Evolutionary conservation across 1,140 invertebrate genomes (phyloP), one percentile per base, ranked within the genome.

Genomic region (Branchinecta lynchi): DNA sequence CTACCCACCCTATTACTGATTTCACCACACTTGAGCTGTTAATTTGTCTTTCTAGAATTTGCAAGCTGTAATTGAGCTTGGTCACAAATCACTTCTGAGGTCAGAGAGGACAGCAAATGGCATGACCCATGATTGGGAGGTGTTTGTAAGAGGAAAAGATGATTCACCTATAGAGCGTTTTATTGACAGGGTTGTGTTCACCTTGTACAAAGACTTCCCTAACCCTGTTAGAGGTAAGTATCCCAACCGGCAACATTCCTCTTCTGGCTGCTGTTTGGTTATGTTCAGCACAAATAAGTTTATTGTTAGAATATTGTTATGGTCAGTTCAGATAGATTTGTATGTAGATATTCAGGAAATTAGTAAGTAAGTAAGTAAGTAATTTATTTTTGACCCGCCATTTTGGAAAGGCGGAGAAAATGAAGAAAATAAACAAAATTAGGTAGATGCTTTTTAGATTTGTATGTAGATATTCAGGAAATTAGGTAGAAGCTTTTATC

Each of bases 71-170:
- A 84, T 97, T 75, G 92, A 96, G 82, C 87, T 96, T 77, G 93
- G 93, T 45, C 93, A 98, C 78, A 84, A 86, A 76, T 90, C 93
- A 71, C 84, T 84, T 67, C 80, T 93, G 72, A 85, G 88, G 74
- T 84, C 84, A 17, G 88, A 89, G 76, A 84, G 83, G 71, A 93
- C 90, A 8, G 83, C 85, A 17, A 88, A 93, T 78, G 92, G 90
- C 15, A 96, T 91, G 75, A 97, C 94, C 72, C 95, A 98, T 81
- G 93, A 97, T 77, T 98, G 95, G 95, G 90, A 92, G 78, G 86
- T 97, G n/a, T 97, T 90, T 82, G 90, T 98, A 7, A 82, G 88
- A 73, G 93, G 93, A 70, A 84, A 85, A 72, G 89, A 95, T 75
- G 86, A 87, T 72, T 84, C 86, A 71, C 86, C 91, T 75, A 93